Percentiles rank a stretch among this genome's conserved stretches.
These are phyloP conservation scores for Hydractinia echinata DNA, from an alignment of 30 jellyfish, hydroid and myxozoan species.

Conservation along the genomic window DNA sequence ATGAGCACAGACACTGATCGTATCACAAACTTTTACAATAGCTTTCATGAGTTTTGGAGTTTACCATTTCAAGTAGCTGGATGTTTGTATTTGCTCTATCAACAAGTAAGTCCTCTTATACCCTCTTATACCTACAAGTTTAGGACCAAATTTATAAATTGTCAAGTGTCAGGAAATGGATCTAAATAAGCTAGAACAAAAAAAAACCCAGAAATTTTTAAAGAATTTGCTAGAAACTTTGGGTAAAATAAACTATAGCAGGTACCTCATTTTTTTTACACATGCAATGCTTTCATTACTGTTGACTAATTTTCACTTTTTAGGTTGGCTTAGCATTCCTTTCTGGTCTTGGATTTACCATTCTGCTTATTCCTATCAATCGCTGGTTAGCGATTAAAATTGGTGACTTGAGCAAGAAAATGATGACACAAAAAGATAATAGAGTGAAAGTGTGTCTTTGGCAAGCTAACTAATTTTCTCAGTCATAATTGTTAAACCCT, in stretches of 20 bases:
- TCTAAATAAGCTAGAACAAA: too few relatives aligned
- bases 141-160: too few relatives aligned
- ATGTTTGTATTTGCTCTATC: constrained; percentile 67
- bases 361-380: constrained; percentile 76
- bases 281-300: too few relatives aligned
- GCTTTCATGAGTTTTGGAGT: constrained; percentile 97
- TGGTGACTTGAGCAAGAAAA: constrained; percentile 40
- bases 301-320: background rate
- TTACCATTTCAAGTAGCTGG: constrained; percentile 90
- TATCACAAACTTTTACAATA: constrained; percentile 56
- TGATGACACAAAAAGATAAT: constrained; percentile 86
- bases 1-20: constrained; percentile 96
- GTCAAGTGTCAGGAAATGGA: too few relatives aligned
- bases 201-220: too few relatives aligned
- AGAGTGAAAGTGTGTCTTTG: constrained; percentile 70
- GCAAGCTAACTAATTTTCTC: background rate
- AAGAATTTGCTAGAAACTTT: too few relatives aligned
- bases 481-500: background rate
- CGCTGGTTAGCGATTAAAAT: constrained; percentile 72
- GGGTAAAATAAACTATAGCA: background rate
- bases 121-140: too few relatives aligned
- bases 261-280: too few relatives aligned
- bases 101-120: constrained; percentile 45
- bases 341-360: constrained; percentile 71
- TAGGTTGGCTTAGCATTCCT: constrained; percentile 90